A percentile compares a stretch with the other conserved stretches of the same genome.
phyloP scores from a whole-genome alignment of 2,888 invertebrate species.

The Scrobipalpa atriplicella region DNA sequence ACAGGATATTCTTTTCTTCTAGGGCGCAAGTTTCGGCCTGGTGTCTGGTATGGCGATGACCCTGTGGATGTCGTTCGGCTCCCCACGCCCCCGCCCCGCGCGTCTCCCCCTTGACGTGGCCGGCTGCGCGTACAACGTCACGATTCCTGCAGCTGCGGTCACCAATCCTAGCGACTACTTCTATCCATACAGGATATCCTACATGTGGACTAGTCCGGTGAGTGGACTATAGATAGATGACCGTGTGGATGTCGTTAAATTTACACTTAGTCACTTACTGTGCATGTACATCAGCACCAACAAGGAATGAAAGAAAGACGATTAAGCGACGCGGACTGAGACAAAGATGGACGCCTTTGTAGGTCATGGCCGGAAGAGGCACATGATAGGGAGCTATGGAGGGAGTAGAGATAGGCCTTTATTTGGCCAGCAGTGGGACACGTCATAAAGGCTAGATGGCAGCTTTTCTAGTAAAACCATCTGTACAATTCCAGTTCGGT shows the following conservation, averaged over 20 bases:
- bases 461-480: no score
- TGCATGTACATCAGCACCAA: no score
- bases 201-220: slow-evolving; percentile 86
- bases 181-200: slow-evolving; percentile 88
- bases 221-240: slow-evolving; percentile 39
- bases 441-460: no score
- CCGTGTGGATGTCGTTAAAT: no score
- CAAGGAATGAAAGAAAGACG: no score
- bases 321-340: no score
- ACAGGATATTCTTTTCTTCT: no score
- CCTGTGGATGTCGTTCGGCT: slow-evolving; percentile 93
- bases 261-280: no score
- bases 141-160: slow-evolving; percentile 37
- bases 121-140: slow-evolving; percentile 77
- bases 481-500: slow-evolving; percentile 55
- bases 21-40: slow-evolving; percentile 88
- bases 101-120: slow-evolving; percentile 82
- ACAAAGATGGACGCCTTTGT: no score
- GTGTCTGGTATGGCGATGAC: slow-evolving; percentile 85
- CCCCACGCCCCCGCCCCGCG: slow-evolving; percentile 85
- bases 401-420: not conserved
- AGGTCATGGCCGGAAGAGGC: no score
- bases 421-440: not conserved
- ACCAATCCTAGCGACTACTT: slow-evolving; percentile 70
- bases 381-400: no score